A percentile compares a stretch with the other conserved stretches of the same genome.
Evolutionary conservation across 2,113 vertebrate species (phyloP).

Genomic region (Pelvicachromis taeniatus): DNA sequence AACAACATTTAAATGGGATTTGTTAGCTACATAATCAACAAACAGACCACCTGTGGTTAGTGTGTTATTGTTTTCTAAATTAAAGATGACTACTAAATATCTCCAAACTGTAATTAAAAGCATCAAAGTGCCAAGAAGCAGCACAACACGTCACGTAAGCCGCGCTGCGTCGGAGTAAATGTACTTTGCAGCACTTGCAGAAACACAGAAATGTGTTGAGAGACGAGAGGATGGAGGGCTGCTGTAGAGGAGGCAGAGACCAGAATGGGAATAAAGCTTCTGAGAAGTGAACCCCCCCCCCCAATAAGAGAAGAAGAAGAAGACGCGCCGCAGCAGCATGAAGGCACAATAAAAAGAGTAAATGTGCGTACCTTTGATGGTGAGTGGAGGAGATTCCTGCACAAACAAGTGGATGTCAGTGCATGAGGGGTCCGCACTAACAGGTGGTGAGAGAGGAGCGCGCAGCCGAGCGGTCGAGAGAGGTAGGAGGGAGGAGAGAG

Average conservation of each 20-base stretch:
- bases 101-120: background rate
- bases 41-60: background rate
- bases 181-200: background rate
- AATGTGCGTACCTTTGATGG: constrained; percentile 59
- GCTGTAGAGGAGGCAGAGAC: background rate
- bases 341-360: background rate
- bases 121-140: background rate
- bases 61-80: accelerated
- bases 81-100: accelerated
- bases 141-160: background rate
- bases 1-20: background rate
- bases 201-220: background rate
- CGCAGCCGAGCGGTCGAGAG: background rate
- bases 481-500: background rate
- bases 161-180: background rate
- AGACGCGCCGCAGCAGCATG: background rate
- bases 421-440: constrained; percentile 58
- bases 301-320: background rate
- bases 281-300: background rate
- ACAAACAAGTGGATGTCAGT: constrained; percentile 59
- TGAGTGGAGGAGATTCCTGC: constrained; percentile 58
- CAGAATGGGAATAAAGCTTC: background rate
- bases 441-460: constrained; percentile 63
- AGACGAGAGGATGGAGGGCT: background rate
- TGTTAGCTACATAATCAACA: background rate